Evolutionary conservation across 2,888 invertebrate genomes (phyloP), one percentile per base, ranked within the genome.

Genomic region (Cremastobaeus sp.): DNA sequence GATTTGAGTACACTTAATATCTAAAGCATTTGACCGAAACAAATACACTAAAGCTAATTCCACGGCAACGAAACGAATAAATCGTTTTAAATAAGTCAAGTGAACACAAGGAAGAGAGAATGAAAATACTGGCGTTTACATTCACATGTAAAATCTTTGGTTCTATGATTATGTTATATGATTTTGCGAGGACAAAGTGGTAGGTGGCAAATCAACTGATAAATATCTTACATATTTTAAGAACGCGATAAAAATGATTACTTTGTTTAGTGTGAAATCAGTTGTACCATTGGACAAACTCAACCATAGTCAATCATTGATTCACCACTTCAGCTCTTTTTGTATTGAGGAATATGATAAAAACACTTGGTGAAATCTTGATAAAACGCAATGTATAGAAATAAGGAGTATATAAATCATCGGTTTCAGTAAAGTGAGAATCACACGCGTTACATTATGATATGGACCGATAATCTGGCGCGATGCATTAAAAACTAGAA

Each of bases 81-180:
- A 48, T 20, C 21, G 34, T 21, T 43, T 34, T 48, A 48, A 74
- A 64, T 50, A 52, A 60, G 34, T 65, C 57, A 64, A 69, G 32
- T 65, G 34, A 62, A 68, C 65, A 50, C 66, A 20, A 76, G 77
- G 77, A 78, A 78, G 79, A 79, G 68, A 70, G 74, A 77, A 59
- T 74, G 74, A 79, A 77, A 81, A 84, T 84, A 84, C 82, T 84
- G 81, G 72, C 79, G 79, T 77, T 77, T 78, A 74, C 76, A 77
- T 77, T 72, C 76, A 78, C 65, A 72, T 77, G 78, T 76, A 77
- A 81, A 82, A 77, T 84, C 84, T 84, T 84, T 84, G 84, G 84
- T 84, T 84, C 79, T 81, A 80, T 82, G 71, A 78, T 79, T 78
- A 80, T 64, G 74, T 75, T 77, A 72, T 73, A 77, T 41, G 59